phyloP scores from a whole-genome alignment of 2,113 vertebrate genomes.

The Sialia sialis region DNA sequence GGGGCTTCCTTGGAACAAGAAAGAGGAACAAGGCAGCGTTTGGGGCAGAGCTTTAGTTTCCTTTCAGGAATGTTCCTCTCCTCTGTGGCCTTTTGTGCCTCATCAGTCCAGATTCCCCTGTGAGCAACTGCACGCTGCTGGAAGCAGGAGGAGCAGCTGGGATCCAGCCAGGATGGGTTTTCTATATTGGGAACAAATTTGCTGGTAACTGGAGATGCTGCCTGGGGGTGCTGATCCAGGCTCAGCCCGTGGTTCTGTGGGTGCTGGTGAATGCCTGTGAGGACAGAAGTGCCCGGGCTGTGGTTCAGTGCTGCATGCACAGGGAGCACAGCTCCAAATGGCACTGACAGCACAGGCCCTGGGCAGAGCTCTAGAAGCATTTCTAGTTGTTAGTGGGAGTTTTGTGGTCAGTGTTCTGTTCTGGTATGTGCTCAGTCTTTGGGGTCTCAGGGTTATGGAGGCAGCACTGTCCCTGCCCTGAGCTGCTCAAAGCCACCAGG shows the following conservation, averaged over 20 bases:
- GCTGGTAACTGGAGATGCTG: not conserved
- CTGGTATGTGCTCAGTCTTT: accelerated
- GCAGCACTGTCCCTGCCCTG: not conserved
- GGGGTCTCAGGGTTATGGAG: not conserved
- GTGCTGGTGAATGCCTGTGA: not conserved
- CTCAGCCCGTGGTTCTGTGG: accelerated
- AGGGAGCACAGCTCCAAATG: not conserved
- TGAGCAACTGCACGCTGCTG: not conserved
- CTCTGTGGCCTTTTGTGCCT: not conserved
- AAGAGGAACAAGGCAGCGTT: not conserved
- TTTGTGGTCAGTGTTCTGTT: not conserved
- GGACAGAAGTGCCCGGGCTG: not conserved
- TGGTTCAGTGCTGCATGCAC: not conserved
- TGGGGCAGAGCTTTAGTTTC: not conserved
- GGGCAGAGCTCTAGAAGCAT: not conserved
- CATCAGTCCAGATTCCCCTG: not conserved
- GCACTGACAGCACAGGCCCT: not conserved
- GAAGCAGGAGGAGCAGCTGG: not conserved
- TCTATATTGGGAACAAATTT: not conserved
- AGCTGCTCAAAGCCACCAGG: accelerated
- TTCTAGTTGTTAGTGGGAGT: not conserved
- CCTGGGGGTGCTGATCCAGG: not conserved
- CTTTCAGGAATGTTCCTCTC: not conserved
- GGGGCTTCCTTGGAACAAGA: no score
- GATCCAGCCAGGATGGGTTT: not conserved